These are phyloP conservation scores for Palythoa caribaeorum DNA, from an alignment of 92 coral and sea anemone species.

Conservation along the genomic window DNA sequence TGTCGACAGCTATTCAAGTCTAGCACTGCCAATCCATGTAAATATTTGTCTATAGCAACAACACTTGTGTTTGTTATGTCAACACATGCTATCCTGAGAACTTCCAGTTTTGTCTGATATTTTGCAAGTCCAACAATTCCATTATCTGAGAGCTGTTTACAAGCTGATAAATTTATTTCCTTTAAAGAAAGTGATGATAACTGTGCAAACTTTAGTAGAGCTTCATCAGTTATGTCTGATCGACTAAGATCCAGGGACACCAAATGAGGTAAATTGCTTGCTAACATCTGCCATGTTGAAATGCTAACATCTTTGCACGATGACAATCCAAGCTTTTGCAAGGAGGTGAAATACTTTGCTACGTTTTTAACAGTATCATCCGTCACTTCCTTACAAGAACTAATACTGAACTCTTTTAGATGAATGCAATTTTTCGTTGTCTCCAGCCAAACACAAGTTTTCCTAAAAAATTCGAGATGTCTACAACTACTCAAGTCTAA, in stretches of 20 bases:
- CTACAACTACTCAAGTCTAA: slow-evolving; percentile 82
- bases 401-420: slow-evolving; percentile 65
- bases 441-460: slow-evolving; percentile 70
- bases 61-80: slow-evolving; percentile 81
- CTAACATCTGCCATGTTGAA: slow-evolving; percentile 74
- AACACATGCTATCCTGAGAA: slow-evolving; percentile 77
- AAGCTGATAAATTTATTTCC: slow-evolving; percentile 78
- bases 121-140: slow-evolving; percentile 82
- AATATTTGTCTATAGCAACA: slow-evolving; percentile 74
- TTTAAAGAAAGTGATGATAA: slow-evolving; percentile 61
- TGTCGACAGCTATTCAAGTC: slow-evolving; percentile 92
- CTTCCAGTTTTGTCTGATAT: slow-evolving; percentile 67
- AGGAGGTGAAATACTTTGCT: slow-evolving; percentile 50
- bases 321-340: slow-evolving; percentile 71
- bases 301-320: slow-evolving; percentile 73
- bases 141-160: slow-evolving; percentile 84
- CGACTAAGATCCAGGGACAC: slow-evolving; percentile 80
- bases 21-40: slow-evolving; percentile 58
- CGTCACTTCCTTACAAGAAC: slow-evolving; percentile 75
- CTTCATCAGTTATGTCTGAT: slow-evolving; percentile 83
- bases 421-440: neutral
- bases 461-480: slow-evolving; percentile 69
- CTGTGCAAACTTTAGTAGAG: slow-evolving; percentile 75
- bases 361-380: slow-evolving; percentile 74
- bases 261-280: slow-evolving; percentile 51